These are phyloP conservation scores for Ellobium chinense DNA, from an alignment of 2,888 invertebrate genomes.

Conservation along the genomic window DNA sequence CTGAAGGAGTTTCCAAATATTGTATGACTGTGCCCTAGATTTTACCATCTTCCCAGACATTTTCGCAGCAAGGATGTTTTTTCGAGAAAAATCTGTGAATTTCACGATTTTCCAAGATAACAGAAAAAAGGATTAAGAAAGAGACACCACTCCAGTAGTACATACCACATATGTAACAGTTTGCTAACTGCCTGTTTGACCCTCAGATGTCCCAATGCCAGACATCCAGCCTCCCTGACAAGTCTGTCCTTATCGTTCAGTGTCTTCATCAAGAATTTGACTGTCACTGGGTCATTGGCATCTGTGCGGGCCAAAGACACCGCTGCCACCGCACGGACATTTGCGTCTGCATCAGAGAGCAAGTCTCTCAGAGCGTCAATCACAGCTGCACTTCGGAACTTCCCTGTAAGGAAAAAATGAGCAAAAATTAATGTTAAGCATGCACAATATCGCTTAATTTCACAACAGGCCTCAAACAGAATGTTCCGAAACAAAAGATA, in stretches of 20 bases:
- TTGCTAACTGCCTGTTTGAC: slow-evolving; percentile 58
- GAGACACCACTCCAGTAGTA: too few relatives aligned
- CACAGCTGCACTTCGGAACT: slow-evolving; percentile 64
- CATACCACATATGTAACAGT: slow-evolving; percentile 67
- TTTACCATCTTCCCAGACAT: too few relatives aligned
- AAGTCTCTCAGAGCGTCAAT: slow-evolving; percentile 66
- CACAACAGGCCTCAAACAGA: too few relatives aligned
- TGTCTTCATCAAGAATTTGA: slow-evolving; percentile 54
- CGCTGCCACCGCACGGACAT: slow-evolving; percentile 65
- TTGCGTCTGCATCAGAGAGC: slow-evolving; percentile 63
- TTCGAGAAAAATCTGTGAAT: too few relatives aligned
- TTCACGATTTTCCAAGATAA: too few relatives aligned
- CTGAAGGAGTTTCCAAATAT: too few relatives aligned
- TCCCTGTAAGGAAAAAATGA: slow-evolving; percentile 54
- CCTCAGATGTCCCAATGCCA: slow-evolving; percentile 65
- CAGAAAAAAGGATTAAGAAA: too few relatives aligned
- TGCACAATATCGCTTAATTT: neutral
- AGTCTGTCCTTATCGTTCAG: slow-evolving; percentile 64
- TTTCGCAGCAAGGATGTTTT: too few relatives aligned
- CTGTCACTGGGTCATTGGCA: slow-evolving; percentile 51
- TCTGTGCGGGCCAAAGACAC: slow-evolving; percentile 66
- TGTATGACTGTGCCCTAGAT: too few relatives aligned
- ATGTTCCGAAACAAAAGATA: too few relatives aligned
- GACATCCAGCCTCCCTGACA: slow-evolving; percentile 67
- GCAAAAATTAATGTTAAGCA: neutral